A percentile compares a stretch with the other conserved stretches of the same genome.
These are phyloP conservation scores for Cydia splendana DNA, from an alignment of 1,140 invertebrate species.

Conservation along the genomic window DNA sequence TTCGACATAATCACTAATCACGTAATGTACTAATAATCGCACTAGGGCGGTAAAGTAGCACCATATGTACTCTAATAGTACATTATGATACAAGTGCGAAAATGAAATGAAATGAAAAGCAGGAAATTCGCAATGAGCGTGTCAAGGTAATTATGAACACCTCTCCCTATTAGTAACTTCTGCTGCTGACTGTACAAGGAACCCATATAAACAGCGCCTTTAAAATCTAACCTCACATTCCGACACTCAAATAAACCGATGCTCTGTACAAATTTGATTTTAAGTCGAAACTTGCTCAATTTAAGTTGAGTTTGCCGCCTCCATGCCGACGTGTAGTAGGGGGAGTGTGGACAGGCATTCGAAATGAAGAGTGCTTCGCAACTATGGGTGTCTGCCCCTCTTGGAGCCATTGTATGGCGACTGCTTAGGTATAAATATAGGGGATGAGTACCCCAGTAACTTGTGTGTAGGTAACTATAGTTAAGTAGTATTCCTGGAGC, in stretches of 20 bases:
- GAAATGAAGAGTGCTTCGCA: slow-evolving; percentile 75
- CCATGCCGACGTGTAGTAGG: slow-evolving; percentile 50
- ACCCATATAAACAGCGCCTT: not conserved
- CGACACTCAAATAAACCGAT: slow-evolving; percentile 1
- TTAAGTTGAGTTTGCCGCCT: slow-evolving; percentile 30
- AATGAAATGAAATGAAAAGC: too few species aligned
- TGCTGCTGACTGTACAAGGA: not conserved
- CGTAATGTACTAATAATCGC: too few species aligned
- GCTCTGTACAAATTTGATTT: slow-evolving; percentile 15
- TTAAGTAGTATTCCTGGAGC: too few species aligned
- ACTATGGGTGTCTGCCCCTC: slow-evolving; percentile 65
- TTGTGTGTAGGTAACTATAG: too few species aligned
- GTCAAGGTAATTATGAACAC: too few species aligned
- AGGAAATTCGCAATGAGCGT: too few species aligned
- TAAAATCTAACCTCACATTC: slow-evolving; percentile 19
- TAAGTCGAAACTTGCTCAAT: slow-evolving; percentile 16
- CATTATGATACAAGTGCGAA: too few species aligned
- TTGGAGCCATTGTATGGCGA: slow-evolving; percentile 44
- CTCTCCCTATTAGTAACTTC: too few species aligned
- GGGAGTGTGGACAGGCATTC: slow-evolving; percentile 74
- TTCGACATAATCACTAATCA: too few species aligned
- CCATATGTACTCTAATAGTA: too few species aligned
- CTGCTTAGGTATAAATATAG: slow-evolving; percentile 38
- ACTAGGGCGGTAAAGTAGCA: too few species aligned
- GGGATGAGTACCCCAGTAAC: not conserved